Evolutionary conservation across 2,113 vertebrate genomes (phyloP).

Genomic region (Pristiophorus japonicus): DNA sequence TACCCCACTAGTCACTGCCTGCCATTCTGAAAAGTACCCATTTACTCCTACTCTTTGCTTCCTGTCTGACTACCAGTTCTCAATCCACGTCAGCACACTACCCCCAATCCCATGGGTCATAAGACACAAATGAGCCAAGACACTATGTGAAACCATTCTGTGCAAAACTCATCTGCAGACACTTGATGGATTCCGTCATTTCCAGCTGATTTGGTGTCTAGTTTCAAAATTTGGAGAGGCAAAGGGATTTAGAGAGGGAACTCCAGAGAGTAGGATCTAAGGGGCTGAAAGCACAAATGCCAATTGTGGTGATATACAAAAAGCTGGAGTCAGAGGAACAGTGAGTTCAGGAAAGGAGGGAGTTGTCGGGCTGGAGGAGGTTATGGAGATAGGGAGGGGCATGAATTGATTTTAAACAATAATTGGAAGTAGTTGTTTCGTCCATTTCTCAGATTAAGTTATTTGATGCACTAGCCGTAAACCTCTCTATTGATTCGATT

Average conservation of each 20-base stretch:
- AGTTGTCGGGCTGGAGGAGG: neutral
- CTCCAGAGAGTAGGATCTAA: no score
- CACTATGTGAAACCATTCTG: neutral
- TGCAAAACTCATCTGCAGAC: neutral
- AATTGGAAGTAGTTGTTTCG: neutral
- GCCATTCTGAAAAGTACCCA: no score
- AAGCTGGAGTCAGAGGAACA: neutral
- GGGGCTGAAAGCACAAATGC: neutral
- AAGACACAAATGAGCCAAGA: neutral
- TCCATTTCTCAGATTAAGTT: no score
- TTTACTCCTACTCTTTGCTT: no score
- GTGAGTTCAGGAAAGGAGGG: neutral
- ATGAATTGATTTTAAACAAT: neutral
- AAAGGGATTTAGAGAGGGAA: no score
- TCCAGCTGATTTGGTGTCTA: neutral
- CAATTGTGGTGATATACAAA: neutral
- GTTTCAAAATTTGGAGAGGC: no score
- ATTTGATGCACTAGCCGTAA: no score
- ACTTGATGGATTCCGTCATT: neutral
- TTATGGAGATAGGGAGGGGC: neutral
- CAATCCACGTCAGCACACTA: no score
- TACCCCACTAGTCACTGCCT: no score
- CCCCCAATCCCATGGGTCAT: no score
- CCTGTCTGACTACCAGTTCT: no score
- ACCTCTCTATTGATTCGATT: no score